Conservation (phyloP, 37 sponge, comb jelly and placozoan genomes). For the Oopsacas minuta region DNA sequence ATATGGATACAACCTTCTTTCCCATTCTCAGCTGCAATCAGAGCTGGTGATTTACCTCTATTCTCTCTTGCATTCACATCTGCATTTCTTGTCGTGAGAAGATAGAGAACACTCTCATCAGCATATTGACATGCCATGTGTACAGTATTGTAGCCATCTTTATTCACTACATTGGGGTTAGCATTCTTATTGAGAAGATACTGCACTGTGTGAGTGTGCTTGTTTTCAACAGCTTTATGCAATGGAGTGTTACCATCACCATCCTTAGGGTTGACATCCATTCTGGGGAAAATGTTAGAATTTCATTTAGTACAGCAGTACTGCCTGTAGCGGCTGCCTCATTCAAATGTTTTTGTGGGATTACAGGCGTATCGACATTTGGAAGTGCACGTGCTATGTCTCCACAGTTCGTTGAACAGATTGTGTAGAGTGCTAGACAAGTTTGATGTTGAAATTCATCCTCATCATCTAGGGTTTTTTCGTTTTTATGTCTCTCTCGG, state of each 20-base stretch:
- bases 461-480: not conserved
- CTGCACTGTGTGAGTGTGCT: not conserved
- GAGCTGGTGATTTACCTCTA: not conserved
- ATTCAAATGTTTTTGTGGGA: not conserved
- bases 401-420: not conserved
- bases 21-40: not conserved
- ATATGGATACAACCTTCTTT: slow-evolving; percentile 5
- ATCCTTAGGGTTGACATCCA: not conserved
- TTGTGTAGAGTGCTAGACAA: not conserved
- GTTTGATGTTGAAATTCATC: not conserved
- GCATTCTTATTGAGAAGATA: not conserved
- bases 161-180: not conserved
- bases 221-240: not conserved
- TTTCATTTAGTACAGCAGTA: not conserved
- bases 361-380: not conserved
- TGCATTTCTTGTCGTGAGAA: not conserved
- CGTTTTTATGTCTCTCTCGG: not conserved
- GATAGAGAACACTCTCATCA: not conserved
- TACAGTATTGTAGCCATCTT: not conserved
- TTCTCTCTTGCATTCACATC: not conserved
- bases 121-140: slow-evolving; percentile 14
- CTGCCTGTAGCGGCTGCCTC: not conserved
- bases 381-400: not conserved
- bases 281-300: not conserved
- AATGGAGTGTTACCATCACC: not conserved